Percentiles rank a stretch among this genome's conserved stretches.
Evolutionary conservation across 2,888 invertebrate species (phyloP).

Genomic region (Heliconius erato): DNA sequence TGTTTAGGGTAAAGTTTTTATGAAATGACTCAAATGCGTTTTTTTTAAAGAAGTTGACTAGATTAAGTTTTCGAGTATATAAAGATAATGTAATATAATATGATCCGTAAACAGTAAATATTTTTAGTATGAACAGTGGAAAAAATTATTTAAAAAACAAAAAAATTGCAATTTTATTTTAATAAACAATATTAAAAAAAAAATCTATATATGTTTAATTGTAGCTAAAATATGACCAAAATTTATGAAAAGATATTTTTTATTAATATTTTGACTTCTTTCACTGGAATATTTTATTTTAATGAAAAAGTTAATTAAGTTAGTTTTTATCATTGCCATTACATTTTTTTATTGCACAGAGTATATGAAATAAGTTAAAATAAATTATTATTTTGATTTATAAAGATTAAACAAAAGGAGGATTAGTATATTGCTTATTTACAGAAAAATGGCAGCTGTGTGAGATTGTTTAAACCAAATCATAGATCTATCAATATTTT

Average conservation of each 20-base stretch:
- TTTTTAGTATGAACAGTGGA: not conserved
- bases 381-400: not conserved
- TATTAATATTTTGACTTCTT: not conserved
- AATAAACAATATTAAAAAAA: not conserved
- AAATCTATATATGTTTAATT: not conserved
- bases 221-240: not conserved
- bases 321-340: not conserved
- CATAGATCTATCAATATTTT: too few species aligned
- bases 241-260: not conserved
- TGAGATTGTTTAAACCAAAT: too few species aligned
- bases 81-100: not conserved
- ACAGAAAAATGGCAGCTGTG: constrained; percentile 10
- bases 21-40: constrained; percentile 20
- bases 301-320: not conserved
- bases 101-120: not conserved
- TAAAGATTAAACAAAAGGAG: not conserved
- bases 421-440: not conserved
- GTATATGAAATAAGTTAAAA: not conserved
- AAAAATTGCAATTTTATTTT: not conserved
- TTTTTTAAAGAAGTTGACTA: constrained; percentile 58
- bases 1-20: constrained; percentile 20
- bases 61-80: constrained; percentile 59
- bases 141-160: not conserved
- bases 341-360: not conserved
- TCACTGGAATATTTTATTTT: not conserved